Base-by-base conservation (phyloP, 2,797 vertebrate species). In the Pampus argenteus region DNA sequence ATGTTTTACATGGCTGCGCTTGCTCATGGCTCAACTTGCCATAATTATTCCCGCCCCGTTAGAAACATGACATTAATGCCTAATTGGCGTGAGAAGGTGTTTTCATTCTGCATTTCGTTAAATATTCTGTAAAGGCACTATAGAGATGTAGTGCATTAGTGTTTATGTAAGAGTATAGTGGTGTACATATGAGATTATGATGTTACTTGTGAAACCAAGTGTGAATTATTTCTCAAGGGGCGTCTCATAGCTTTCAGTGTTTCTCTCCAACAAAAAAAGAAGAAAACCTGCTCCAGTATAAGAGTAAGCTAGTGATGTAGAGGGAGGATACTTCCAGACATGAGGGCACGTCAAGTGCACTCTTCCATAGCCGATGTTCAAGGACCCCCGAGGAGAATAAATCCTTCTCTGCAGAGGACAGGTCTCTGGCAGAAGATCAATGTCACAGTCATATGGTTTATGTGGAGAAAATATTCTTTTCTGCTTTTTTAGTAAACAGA, bases 371-470 rank as follows among this genome's bases (percentile, higher is more conserved):
- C 3, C 2, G 61, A 58, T 74, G 31, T 54, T 55, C 71, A 23
- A 51, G 34, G 26, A 70, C 29, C 26, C 26, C 34, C 25, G 17
- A 45, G 36, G 63, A 69, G 42, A 65, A 66, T 40, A 15, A 71
- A 66, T 42, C 40, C 2, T 59, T 54, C 52, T 42, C 71, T 14
- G 48, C 2, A 2, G 57, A 71, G 6, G 49, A 51, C 7, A 26
- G 14, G 20, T 45, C 45, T 11, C 36, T 71, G 72, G 26, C 52
- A 79, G 56, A 60, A 61, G 58, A 79, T 83, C 58, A 76, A 51
- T 74, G 71, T 55, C 40, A 79, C 38, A 31, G 20, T 54, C 1
- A 2, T 40, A 38, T 4, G 3, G 18, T 57, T 29, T 29, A 25
- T 51, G 22, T 25, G 29, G 68, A 56, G 48, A 59, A 74, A 76